Conservation (phyloP, 2,888 invertebrate species). For the Drosophila maculinotata region DNA sequence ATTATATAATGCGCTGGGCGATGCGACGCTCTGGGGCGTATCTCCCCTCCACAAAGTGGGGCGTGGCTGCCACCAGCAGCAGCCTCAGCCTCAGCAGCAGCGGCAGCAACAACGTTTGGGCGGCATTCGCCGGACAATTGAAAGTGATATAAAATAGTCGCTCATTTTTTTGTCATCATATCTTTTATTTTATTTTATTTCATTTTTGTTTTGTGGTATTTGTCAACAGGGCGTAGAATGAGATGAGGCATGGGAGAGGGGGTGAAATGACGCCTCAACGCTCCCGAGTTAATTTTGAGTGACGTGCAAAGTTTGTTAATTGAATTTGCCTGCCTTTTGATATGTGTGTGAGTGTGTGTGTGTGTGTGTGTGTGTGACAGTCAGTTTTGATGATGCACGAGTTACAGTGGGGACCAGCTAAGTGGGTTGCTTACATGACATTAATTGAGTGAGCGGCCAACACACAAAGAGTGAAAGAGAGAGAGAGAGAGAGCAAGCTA, state of each 20-base stretch:
- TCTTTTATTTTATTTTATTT: conserved; percentile 28
- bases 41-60: conserved; percentile 21
- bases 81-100: too few relatives aligned
- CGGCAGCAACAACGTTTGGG: conserved; percentile 51
- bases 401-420: conserved; percentile 75
- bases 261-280: conserved; percentile 60
- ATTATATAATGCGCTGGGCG: conserved; percentile 74
- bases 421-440: conserved; percentile 81
- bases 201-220: conserved; percentile 56
- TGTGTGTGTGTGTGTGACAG: conserved; percentile 34
- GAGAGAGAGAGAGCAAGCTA: conserved; percentile 11
- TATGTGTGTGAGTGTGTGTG: conserved; percentile 24
- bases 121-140: conserved; percentile 73
- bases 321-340: conserved; percentile 74
- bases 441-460: conserved; percentile 69
- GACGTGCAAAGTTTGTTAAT: conserved; percentile 80
- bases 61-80: conserved; percentile 45
- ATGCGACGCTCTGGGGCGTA: conserved; percentile 7
- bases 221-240: conserved; percentile 54
- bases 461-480: neutral
- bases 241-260: neutral
- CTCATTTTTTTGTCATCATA: conserved; percentile 49
- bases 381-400: conserved; percentile 60
- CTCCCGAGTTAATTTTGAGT: conserved; percentile 76
- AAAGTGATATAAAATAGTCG: conserved; percentile 73